Evolutionary conservation across 2,113 vertebrate species (phyloP).

Genomic region (Onychorhynchus coronatus): DNA sequence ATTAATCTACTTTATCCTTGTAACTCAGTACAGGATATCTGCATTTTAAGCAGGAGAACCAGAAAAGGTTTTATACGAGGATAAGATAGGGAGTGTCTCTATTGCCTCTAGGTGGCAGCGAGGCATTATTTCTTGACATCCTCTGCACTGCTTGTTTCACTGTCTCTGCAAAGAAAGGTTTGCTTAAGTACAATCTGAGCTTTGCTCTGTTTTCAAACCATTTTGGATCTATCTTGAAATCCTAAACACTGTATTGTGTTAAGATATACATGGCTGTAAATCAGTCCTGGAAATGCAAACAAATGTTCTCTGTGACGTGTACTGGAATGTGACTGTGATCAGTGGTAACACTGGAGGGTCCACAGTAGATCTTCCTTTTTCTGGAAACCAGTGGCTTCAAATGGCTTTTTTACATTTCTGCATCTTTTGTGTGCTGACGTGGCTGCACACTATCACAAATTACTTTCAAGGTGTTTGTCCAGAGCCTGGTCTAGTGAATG

Average conservation of each 20-base stretch:
- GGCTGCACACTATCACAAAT: background rate
- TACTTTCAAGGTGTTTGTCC: background rate
- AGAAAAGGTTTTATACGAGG: background rate
- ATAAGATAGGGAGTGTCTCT: background rate
- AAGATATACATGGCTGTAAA: background rate
- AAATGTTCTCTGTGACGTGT: accelerated
- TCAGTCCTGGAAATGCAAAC: background rate
- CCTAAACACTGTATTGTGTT: background rate
- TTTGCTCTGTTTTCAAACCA: background rate
- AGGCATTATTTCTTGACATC: background rate
- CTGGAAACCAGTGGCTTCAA: background rate
- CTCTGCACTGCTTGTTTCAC: background rate
- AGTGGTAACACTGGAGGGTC: background rate
- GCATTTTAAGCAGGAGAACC: background rate
- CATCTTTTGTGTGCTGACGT: background rate
- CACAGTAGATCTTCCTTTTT: background rate
- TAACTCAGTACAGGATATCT: background rate
- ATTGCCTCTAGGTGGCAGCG: constrained; percentile 47
- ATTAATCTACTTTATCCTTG: background rate
- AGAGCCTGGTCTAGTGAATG: background rate
- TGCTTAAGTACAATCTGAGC: background rate
- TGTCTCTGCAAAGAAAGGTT: background rate
- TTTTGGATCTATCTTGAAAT: background rate
- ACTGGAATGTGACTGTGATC: background rate
- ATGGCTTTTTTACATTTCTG: background rate